These are phyloP conservation scores for Sitta carolinensis DNA, from an alignment of 2,797 vertebrate species.

Conservation along the genomic window DNA sequence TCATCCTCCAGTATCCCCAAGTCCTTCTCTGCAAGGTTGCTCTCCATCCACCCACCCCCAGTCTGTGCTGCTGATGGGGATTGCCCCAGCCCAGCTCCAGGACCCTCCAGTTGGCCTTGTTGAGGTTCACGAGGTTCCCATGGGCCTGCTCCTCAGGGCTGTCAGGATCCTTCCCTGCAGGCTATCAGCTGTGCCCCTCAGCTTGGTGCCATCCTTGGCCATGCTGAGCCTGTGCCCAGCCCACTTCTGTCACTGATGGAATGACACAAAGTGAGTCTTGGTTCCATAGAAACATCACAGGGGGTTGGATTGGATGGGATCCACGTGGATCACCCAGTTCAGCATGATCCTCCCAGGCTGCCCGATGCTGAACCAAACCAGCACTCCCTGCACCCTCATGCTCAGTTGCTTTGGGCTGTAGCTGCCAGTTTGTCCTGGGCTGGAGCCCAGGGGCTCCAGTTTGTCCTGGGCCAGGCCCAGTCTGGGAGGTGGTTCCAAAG, in stretches of 20 bases:
- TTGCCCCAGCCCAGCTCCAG: neutral
- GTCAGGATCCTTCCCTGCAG: neutral
- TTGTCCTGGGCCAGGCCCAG: neutral
- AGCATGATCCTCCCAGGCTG: neutral
- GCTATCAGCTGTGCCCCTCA: neutral
- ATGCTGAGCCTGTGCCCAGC: neutral
- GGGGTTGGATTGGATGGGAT: neutral
- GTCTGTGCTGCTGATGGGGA: neutral
- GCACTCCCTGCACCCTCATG: neutral
- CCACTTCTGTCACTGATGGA: accelerated
- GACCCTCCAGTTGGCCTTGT: neutral
- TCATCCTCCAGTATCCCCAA: neutral
- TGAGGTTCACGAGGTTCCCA: neutral
- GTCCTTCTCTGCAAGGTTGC: neutral
- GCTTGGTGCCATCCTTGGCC: neutral
- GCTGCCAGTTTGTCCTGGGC: neutral
- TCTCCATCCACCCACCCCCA: neutral
- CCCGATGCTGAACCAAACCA: neutral
- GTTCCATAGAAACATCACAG: accelerated
- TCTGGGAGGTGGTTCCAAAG: accelerated
- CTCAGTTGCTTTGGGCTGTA: neutral
- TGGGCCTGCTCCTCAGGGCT: accelerated
- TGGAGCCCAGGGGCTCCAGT: neutral
- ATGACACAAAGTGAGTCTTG: neutral
- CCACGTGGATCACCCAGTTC: neutral